Percentiles rank a stretch among this genome's conserved stretches.
Evolutionary conservation across 1,140 invertebrate species (phyloP).

Genomic region (Idris sp.): DNA sequence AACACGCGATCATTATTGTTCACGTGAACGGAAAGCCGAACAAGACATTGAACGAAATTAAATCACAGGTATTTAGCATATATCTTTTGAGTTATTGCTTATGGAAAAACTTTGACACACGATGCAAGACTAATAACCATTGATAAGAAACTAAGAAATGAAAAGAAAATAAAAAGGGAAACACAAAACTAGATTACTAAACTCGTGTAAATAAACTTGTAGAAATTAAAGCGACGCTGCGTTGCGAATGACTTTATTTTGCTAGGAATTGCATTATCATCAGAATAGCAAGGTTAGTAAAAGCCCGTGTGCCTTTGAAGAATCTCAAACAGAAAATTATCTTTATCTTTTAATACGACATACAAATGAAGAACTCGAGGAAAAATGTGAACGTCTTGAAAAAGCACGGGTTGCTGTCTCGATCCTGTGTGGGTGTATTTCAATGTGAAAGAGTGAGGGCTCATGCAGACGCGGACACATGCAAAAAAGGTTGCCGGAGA

Average conservation of each 20-base stretch:
- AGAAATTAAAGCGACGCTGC: slow-evolving; percentile 25
- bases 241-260: slow-evolving; percentile 41
- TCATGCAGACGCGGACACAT: slow-evolving; percentile 22
- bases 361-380: slow-evolving; percentile 53
- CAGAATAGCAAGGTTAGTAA: slow-evolving; percentile 36
- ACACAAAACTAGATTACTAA: too few species aligned
- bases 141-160: too few species aligned
- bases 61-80: too few species aligned
- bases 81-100: too few species aligned
- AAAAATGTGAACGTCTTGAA: slow-evolving; percentile 58
- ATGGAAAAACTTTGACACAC: too few species aligned
- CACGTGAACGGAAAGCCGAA: too few species aligned
- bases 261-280: slow-evolving; percentile 39
- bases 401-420: slow-evolving; percentile 15
- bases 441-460: neutral
- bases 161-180: too few species aligned
- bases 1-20: too few species aligned
- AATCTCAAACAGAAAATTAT: slow-evolving; percentile 58
- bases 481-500: slow-evolving; percentile 53
- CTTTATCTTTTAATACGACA: slow-evolving; percentile 61
- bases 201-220: slow-evolving; percentile 33
- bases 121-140: too few species aligned
- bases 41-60: too few species aligned
- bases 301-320: slow-evolving; percentile 44
- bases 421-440: slow-evolving; percentile 15